These are phyloP conservation scores for Mongoloraphidia duomilia DNA, from an alignment of 2,888 invertebrate species.

Conservation along the genomic window DNA sequence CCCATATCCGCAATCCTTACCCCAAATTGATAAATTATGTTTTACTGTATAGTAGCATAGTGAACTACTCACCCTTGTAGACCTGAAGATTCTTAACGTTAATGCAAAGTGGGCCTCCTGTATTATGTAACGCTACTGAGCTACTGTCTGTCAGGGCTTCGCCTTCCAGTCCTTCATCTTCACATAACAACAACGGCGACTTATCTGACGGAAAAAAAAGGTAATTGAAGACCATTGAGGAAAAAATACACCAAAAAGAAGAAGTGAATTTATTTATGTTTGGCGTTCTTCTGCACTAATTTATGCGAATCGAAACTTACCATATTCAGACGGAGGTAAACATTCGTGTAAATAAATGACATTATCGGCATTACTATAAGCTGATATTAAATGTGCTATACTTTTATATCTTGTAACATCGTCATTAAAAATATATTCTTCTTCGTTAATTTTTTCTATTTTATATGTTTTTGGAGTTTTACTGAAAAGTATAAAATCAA, in stretches of 20 bases:
- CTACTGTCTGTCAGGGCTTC: constrained; percentile 37
- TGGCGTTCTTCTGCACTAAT: not conserved
- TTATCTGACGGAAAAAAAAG: constrained; percentile 41
- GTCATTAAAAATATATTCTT: constrained; percentile 38
- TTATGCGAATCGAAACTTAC: constrained; percentile 29
- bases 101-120: constrained; percentile 45
- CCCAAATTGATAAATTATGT: no score
- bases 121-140: constrained; percentile 27
- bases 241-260: not conserved
- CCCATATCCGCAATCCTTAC: no score
- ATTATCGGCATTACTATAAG: constrained; percentile 45
- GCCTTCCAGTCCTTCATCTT: constrained; percentile 37
- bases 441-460: constrained; percentile 43
- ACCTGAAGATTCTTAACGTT: constrained; percentile 53
- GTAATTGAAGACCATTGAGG: constrained; percentile 1
- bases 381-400: constrained; percentile 44
- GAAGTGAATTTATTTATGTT: not conserved
- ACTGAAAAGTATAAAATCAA: constrained; percentile 25
- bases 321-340: constrained; percentile 77
- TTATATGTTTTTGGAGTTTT: constrained; percentile 54
- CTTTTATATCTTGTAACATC: constrained; percentile 38
- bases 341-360: constrained; percentile 54
- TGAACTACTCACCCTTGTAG: constrained; percentile 38
- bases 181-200: constrained; percentile 54
- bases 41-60: no score